A percentile compares a stretch with the other conserved stretches of the same genome.
Evolutionary conservation across 2,113 vertebrate genomes (phyloP).

Genomic region (Rhizomys pruinosus): DNA sequence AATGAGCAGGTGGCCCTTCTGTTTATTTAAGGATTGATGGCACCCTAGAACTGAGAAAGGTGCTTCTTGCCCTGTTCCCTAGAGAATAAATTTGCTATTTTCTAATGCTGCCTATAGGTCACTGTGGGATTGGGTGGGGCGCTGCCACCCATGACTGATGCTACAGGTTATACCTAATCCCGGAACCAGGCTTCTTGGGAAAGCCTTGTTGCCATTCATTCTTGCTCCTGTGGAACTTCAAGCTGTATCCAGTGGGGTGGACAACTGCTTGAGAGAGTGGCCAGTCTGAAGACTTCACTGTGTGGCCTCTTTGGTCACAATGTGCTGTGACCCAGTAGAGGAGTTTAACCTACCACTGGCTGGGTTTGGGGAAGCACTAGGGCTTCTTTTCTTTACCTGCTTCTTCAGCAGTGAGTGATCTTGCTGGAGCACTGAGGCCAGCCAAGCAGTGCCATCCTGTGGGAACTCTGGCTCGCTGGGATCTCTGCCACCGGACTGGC

Average conservation of each 20-base stretch:
- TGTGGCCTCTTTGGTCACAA: neutral
- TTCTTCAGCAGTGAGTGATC: neutral
- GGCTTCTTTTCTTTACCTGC: neutral
- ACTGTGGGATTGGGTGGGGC: slow-evolving; percentile 32
- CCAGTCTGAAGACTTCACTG: too few species aligned
- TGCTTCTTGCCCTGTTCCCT: slow-evolving; percentile 46
- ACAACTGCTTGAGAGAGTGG: too few species aligned
- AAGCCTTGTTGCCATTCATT: neutral
- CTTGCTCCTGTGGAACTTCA: neutral
- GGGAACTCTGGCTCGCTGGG: too few species aligned
- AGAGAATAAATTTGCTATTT: slow-evolving; percentile 88
- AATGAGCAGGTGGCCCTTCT: slow-evolving; percentile 57
- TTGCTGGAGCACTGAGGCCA: neutral
- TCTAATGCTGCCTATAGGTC: slow-evolving; percentile 79
- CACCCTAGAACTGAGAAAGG: slow-evolving; percentile 57
- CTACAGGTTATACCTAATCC: neutral
- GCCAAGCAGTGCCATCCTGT: fast-evolving
- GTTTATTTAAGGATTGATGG: slow-evolving; percentile 76
- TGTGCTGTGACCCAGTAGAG: neutral
- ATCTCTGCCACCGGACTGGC: neutral
- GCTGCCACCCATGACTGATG: neutral
- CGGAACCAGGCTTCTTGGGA: neutral
- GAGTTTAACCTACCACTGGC: neutral
- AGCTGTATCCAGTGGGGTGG: neutral
- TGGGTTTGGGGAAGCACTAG: too few species aligned